Conservation (phyloP, 2,113 vertebrate genomes). For the Raja brachyura region DNA sequence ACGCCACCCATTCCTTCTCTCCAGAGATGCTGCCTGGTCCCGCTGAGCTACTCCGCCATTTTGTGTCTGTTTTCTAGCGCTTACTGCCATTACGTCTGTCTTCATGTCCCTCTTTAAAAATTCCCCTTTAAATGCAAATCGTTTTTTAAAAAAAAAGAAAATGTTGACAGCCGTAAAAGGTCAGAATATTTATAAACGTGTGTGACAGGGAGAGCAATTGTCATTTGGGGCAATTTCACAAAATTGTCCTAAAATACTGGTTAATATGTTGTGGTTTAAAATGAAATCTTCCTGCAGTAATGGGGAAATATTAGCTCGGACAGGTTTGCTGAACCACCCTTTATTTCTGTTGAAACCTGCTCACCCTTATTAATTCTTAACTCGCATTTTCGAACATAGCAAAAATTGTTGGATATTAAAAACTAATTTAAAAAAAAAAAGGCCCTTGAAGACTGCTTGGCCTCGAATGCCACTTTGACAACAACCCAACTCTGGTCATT, state of each 20-base stretch:
- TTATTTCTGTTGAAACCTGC: conserved; percentile 3
- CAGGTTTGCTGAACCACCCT: background rate
- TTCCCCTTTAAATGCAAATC: no score
- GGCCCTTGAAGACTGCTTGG: background rate
- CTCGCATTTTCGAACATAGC: background rate
- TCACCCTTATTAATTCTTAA: background rate
- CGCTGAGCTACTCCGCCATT: no score
- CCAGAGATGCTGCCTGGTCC: no score
- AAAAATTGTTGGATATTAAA: background rate
- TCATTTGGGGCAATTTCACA: background rate
- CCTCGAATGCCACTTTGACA: no score
- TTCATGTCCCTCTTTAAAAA: no score
- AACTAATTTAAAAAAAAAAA: background rate
- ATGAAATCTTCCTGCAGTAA: background rate
- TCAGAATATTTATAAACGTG: background rate
- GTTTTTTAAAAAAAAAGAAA: background rate
- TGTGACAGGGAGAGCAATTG: background rate
- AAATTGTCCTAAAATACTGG: background rate
- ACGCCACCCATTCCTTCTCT: no score
- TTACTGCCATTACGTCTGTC: no score
- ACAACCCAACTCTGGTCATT: no score
- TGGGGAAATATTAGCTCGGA: background rate
- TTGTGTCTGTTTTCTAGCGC: no score
- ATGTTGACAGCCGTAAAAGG: background rate
- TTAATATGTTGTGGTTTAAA: background rate